Evolutionary conservation across 1,140 invertebrate genomes (phyloP).

Genomic region (Euschistus heros): DNA sequence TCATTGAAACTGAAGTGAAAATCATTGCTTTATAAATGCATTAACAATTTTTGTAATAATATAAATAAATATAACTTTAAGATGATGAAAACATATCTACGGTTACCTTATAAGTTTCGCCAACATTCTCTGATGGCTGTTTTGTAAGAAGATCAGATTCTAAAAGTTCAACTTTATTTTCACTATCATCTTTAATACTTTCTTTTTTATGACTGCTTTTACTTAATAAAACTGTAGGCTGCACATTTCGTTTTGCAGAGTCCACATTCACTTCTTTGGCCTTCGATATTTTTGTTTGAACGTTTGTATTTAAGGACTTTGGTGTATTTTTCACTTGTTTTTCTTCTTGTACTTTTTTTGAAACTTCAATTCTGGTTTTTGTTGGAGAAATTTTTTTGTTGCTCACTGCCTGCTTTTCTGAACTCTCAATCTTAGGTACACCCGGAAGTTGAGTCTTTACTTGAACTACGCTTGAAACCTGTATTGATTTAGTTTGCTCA

Average conservation of each 20-base stretch:
- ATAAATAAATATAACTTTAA: no score
- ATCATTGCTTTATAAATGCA: no score
- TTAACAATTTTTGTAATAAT: no score
- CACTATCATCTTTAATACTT: slow-evolving; percentile 28
- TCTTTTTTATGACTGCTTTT: slow-evolving; percentile 1
- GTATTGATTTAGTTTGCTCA: slow-evolving; percentile 30
- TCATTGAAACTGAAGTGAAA: no score
- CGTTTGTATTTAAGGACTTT: background rate
- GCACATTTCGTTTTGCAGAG: no score
- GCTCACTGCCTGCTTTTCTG: slow-evolving; percentile 27
- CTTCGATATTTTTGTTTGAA: background rate
- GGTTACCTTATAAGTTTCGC: slow-evolving; percentile 57
- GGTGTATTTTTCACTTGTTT: slow-evolving; percentile 11
- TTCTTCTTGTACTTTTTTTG: slow-evolving; percentile 36
- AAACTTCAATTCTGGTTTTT: slow-evolving; percentile 13
- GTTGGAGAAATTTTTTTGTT: slow-evolving; percentile 9
- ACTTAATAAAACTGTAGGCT: background rate
- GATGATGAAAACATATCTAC: no score
- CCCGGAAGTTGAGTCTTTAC: slow-evolving; percentile 35
- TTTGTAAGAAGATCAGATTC: slow-evolving; percentile 74
- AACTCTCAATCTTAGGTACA: slow-evolving; percentile 30
- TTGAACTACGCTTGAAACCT: slow-evolving; percentile 38
- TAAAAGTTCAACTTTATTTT: slow-evolving; percentile 56
- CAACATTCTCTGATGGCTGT: slow-evolving; percentile 65
- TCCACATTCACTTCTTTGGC: no score